Conservation (phyloP, 2,113 vertebrate species). For the Azemiops feae region DNA sequence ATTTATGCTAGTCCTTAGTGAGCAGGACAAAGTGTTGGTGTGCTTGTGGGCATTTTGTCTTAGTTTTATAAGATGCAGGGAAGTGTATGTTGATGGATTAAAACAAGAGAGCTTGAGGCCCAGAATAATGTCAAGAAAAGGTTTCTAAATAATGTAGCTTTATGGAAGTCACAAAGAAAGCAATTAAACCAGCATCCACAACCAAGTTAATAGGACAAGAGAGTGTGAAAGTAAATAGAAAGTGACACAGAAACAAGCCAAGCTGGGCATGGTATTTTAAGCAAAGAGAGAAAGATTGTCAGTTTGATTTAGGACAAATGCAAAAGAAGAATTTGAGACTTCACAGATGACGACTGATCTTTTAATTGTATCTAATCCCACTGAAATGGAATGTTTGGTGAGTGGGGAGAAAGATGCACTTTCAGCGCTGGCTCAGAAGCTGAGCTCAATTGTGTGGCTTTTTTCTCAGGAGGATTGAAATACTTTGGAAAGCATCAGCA, state of each 20-base stretch:
- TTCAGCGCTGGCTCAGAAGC: background rate
- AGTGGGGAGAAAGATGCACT: background rate
- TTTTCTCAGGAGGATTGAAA: background rate
- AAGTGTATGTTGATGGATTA: background rate
- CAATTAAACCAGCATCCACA: conserved; percentile 25
- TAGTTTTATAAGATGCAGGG: background rate
- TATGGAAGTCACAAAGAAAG: background rate
- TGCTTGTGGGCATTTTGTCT: background rate
- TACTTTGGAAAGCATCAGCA: background rate
- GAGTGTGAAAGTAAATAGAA: conserved; percentile 26
- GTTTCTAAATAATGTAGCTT: conserved; percentile 12
- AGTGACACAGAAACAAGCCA: background rate
- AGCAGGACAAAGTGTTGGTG: background rate
- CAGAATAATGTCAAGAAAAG: conserved; percentile 9
- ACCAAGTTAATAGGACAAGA: conserved; percentile 16
- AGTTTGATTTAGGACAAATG: background rate
- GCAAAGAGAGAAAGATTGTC: background rate
- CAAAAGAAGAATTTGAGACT: background rate
- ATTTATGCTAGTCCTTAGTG: background rate
- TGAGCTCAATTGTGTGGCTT: background rate
- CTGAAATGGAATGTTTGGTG: background rate
- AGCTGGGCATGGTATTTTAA: background rate
- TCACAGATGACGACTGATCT: background rate
- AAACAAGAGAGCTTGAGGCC: conserved; percentile 15
- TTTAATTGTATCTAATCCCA: background rate